phyloP scores from a whole-genome alignment of 2,113 vertebrate genomes.

The Cephalopterus ornatus region DNA sequence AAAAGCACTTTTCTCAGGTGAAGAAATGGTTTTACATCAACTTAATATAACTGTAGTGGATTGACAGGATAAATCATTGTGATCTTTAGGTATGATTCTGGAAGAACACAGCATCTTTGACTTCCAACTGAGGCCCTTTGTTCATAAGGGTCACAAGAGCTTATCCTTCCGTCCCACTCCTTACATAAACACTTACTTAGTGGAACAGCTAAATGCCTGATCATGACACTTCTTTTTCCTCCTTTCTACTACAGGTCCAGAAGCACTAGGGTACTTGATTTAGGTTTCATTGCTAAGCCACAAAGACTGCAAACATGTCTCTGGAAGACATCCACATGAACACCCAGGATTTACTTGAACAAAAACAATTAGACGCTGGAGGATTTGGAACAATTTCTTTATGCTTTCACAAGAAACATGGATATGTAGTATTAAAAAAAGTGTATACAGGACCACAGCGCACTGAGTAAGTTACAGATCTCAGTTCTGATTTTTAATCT shows the following conservation, averaged over 20 bases:
- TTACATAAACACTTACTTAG: background rate
- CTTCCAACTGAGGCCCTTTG: background rate
- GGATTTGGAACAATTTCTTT: conserved; percentile 90
- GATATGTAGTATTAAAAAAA: conserved; percentile 88
- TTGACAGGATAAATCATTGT: background rate
- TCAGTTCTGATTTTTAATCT: background rate
- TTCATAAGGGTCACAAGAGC: background rate
- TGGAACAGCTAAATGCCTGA: background rate
- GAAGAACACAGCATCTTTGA: background rate
- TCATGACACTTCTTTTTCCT: background rate
- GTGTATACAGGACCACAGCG: conserved; percentile 87
- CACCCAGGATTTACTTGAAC: conserved; percentile 78
- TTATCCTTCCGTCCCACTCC: background rate
- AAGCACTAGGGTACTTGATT: background rate
- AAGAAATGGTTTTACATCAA: background rate
- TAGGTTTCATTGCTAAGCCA: background rate
- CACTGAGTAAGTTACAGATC: conserved; percentile 80
- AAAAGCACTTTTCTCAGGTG: background rate
- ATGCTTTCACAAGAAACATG: conserved; percentile 84
- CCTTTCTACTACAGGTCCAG: background rate
- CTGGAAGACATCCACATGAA: conserved; percentile 82
- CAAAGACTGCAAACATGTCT: conserved; percentile 64
- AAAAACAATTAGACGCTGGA: conserved; percentile 80
- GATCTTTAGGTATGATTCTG: background rate
- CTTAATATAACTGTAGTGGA: background rate